phyloP scores from a whole-genome alignment of 1,140 invertebrate genomes.

The Hylaeus volcanicus region DNA sequence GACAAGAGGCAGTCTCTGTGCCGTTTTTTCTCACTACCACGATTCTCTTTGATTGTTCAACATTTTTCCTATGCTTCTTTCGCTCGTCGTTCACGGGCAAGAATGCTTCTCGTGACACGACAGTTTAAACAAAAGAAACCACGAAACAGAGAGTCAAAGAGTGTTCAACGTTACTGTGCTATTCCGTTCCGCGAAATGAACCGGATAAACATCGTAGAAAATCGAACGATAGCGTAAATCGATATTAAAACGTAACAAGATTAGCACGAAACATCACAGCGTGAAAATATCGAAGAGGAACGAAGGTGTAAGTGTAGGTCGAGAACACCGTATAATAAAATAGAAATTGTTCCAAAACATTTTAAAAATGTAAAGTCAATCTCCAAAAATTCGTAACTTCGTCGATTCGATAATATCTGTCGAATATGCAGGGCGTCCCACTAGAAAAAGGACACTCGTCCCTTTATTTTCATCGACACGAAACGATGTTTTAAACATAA shows the following conservation, averaged over 20 bases:
- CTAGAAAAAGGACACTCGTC: no score
- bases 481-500: no score
- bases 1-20: constrained; percentile 16
- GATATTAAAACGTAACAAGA: constrained; percentile 52
- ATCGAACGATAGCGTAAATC: constrained; percentile 36
- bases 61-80: background rate
- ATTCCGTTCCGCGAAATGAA: constrained; percentile 11
- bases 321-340: constrained; percentile 33
- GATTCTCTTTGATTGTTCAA: background rate
- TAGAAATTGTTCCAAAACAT: background rate
- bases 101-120: no score
- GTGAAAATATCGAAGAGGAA: constrained; percentile 23
- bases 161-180: constrained; percentile 3
- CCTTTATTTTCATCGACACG: no score
- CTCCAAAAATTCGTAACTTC: background rate
- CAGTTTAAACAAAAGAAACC: background rate
- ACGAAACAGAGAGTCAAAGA: constrained; percentile 1
- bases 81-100: background rate
- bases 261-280: constrained; percentile 48
- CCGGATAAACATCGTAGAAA: constrained; percentile 25
- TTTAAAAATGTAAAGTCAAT: background rate
- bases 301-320: constrained; percentile 7
- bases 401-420: background rate
- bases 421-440: background rate
- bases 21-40: background rate